Evolutionary conservation across 1,140 invertebrate genomes (phyloP), one percentile per base, ranked within the genome.

Genomic region (Chrysopa pallens): DNA sequence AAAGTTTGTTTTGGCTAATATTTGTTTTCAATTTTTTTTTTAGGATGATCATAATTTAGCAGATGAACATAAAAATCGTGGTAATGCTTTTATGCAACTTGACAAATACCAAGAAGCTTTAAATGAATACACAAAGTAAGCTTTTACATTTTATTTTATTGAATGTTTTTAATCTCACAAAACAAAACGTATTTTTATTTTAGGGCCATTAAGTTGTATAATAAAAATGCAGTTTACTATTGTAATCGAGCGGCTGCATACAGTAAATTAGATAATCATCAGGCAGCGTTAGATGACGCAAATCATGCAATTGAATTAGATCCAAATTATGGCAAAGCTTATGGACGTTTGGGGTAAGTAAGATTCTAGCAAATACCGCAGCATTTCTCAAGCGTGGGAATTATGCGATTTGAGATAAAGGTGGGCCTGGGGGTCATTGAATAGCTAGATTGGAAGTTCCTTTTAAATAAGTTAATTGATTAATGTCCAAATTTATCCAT

Each of bases 191-290:
- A 50, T 46, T 51, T 44, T 61, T 60, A 52, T 54, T 59, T 23
- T 52, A 78, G 77, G 49, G 90, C 91, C 11, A 87, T 95, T 47
- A 68, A 80, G 48, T 61, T 90, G 31, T 86, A 94, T 59, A 72
- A 73, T 8, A 74, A 72, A 42, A 95, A 95, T 69, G 77, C 89
- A 4, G 83, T 95, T n/a, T 95, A 84, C 61, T 95, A 86, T 62
- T 91, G 90, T 57, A 96, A 95, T 60, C 74, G 92, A 49, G 91
- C 91, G 38, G 91, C 91, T 7, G 88, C 88, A 8, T 76, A 87
- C 54, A 91, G 79, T 52, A 88, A 89, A 60, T 64, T 94, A 43
- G 76, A 79, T 31, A 78, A 88, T 54, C 77, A 88, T 58, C 63
- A 76, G 36, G 63, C 72, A 44, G 87, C 91, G 8, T 80, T 97